Percentiles rank a stretch among this genome's conserved stretches.
Evolutionary conservation across 2,888 invertebrate genomes (phyloP).

Genomic region (Charanyca ferruginea): DNA sequence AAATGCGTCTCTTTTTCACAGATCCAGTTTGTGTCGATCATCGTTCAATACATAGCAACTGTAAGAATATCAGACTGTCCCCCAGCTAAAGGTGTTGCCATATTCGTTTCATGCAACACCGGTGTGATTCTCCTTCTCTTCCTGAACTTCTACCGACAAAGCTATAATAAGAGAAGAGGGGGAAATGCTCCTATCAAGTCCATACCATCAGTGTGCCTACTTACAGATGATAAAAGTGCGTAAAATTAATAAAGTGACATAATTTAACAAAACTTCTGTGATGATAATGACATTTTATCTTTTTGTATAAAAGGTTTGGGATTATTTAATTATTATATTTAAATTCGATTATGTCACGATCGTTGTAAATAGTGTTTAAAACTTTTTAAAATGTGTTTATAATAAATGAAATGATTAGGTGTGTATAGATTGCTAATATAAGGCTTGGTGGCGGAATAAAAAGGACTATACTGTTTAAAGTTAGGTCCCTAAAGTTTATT

Average conservation of each 20-base stretch:
- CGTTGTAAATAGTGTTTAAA: slow-evolving; percentile 45
- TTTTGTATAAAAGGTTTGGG: slow-evolving; percentile 11
- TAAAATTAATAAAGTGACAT: slow-evolving; percentile 29
- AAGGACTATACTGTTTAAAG: background rate
- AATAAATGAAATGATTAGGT: background rate
- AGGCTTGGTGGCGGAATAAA: slow-evolving; percentile 19
- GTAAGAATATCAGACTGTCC: slow-evolving; percentile 91
- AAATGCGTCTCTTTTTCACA: slow-evolving; percentile 67
- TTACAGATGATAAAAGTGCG: slow-evolving; percentile 54
- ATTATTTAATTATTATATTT: background rate
- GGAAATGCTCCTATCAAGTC: slow-evolving; percentile 14
- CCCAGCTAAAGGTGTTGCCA: slow-evolving; percentile 89
- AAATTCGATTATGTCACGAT: slow-evolving; percentile 13
- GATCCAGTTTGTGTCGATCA: slow-evolving; percentile 92
- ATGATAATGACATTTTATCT: slow-evolving; percentile 31
- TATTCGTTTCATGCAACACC: slow-evolving; percentile 91
- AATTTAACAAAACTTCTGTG: slow-evolving; percentile 40
- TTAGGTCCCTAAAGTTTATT: slow-evolving; percentile 26
- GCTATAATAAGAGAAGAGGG: slow-evolving; percentile 72
- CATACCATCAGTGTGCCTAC: slow-evolving; percentile 53
- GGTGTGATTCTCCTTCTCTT: slow-evolving; percentile 92
- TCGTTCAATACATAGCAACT: slow-evolving; percentile 89
- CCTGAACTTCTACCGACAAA: slow-evolving; percentile 91
- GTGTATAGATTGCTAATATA: slow-evolving; percentile 14
- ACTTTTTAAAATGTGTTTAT: slow-evolving; percentile 24